Conservation (phyloP, 1,140 invertebrate genomes). For the Formica selysi region DNA sequence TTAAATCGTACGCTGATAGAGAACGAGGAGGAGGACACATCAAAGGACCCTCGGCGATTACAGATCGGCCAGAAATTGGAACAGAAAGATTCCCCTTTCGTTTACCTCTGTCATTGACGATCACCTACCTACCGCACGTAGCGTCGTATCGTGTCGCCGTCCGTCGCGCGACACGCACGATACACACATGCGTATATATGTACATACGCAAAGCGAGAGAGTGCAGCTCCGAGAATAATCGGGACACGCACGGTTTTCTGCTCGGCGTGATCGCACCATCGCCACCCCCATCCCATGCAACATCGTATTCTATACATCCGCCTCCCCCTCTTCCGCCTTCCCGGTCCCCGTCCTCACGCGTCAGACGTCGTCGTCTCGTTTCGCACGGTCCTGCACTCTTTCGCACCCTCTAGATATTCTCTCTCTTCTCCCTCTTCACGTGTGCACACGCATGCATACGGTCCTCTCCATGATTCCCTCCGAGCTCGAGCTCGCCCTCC, state of each 20-base stretch:
- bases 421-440: slow-evolving; percentile 65
- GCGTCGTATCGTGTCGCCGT: neutral
- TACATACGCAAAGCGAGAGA: neutral
- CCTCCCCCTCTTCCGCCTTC: slow-evolving; percentile 31
- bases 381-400: slow-evolving; percentile 77
- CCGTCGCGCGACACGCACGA: neutral
- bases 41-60: slow-evolving; percentile 68
- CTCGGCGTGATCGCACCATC: slow-evolving; percentile 68
- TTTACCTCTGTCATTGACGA: slow-evolving; percentile 41
- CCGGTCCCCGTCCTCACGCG: slow-evolving; percentile 14
- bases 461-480: slow-evolving; percentile 50
- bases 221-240: slow-evolving; percentile 77
- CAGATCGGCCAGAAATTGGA: slow-evolving; percentile 56
- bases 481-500: slow-evolving; percentile 36
- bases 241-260: slow-evolving; percentile 80
- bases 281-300: slow-evolving; percentile 25
- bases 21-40: neutral
- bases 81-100: slow-evolving; percentile 49
- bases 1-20: slow-evolving; percentile 13
- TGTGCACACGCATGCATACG: slow-evolving; percentile 71
- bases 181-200: neutral
- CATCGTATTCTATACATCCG: slow-evolving; percentile 50
- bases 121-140: slow-evolving; percentile 49
- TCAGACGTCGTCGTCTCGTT: slow-evolving; percentile 69
- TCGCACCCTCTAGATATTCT: slow-evolving; percentile 80